Evolutionary conservation across 2,113 vertebrate genomes (phyloP).

Genomic region (Tachysurus fulvidraco): DNA sequence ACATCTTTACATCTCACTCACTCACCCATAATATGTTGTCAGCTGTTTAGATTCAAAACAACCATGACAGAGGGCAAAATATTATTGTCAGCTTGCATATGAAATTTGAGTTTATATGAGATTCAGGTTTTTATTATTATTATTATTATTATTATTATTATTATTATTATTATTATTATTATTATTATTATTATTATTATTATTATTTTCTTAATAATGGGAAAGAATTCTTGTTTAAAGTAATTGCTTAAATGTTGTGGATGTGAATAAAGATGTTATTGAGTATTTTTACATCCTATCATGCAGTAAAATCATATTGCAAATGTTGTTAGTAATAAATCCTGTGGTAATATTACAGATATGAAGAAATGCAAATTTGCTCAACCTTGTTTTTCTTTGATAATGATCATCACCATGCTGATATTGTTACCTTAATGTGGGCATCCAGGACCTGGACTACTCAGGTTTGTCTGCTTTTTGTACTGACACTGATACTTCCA

Average conservation of each 20-base stretch:
- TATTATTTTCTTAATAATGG: background rate
- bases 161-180: background rate
- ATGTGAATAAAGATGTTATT: background rate
- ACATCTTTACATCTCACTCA: background rate
- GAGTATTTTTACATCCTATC: background rate
- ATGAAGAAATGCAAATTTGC: background rate
- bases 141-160: background rate
- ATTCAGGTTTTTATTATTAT: background rate
- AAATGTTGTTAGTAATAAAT: background rate
- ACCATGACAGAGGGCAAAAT: background rate
- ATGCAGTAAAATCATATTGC: background rate
- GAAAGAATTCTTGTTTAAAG: background rate
- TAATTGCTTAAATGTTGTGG: background rate
- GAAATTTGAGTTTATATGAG: background rate
- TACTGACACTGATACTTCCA: constrained; percentile 13
- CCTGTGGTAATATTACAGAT: background rate
- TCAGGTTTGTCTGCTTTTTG: background rate
- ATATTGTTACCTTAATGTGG: background rate
- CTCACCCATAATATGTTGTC: background rate
- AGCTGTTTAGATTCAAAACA: background rate
- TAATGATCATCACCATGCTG: background rate
- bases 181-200: background rate
- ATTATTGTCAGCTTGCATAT: background rate
- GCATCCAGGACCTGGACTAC: background rate
- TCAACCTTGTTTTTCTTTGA: background rate